Base-by-base conservation (phyloP, 2,888 invertebrate species). In the Drosophila multiciliata region DNA sequence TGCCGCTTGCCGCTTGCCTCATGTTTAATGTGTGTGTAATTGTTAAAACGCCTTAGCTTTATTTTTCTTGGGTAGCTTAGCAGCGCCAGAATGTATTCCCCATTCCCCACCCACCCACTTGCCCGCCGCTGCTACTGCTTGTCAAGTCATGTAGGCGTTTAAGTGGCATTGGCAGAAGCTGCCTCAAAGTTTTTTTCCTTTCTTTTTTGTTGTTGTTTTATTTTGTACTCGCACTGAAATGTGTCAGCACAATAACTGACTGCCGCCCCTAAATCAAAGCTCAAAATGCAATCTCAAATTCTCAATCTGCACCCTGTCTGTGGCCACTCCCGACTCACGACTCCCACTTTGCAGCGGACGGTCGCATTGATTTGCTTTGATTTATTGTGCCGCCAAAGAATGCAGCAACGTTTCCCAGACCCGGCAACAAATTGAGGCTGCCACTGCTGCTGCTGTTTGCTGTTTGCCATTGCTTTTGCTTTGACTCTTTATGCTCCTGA, bases 291-390 rank as follows among this genome's bases (percentile, higher is more conserved):
- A 29, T 29, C 29, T 45, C n/a, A 36, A 29, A 45, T 11, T 11
- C 60, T 33, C 42, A 32, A 33, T 26, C 38, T n/a, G n/a, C 29
- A 12, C 23, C 15, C 50, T 7, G 45, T 7, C 15, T 8, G 45
- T 15, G 23, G 15, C 33, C 35, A 12, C 26, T n/a, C n/a, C 54
- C 2, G n/a, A 15, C 50, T 58, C 49, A 59, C 67, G 23, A 23
- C 50, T 58, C 49, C 62, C 67, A 73, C 78, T 77, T 63, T 48
- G 15, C 77, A 76, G 45, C 80, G 77, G 80, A 62, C 79, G 73
- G 73, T 74, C 65, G 87, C 87, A 88, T 91, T 91, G 91, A 91
- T 91, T 91, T 90, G 89, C 91, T 91, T 91, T 91, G 92, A 91
- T 91, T 91, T 91, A 91, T 91, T 91, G 92, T 91, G 70, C 82